Percentiles rank a stretch among this genome's conserved stretches.
phyloP scores from a whole-genome alignment of 2,113 vertebrate genomes.

The Microcebus ravelobensis region DNA sequence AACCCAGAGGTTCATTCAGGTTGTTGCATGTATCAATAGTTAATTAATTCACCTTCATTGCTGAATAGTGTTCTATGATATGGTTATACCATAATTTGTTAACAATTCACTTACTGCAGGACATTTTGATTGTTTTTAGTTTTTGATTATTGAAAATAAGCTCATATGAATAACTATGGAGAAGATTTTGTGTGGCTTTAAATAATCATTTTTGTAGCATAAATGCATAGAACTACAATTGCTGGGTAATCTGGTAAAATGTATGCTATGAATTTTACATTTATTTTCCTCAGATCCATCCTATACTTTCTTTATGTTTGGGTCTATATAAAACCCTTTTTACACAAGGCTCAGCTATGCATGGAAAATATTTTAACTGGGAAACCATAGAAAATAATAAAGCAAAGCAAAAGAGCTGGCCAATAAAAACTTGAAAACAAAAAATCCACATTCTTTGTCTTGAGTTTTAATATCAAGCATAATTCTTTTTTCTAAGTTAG shows the following conservation, averaged over 20 bases:
- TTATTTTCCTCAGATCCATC: conserved; percentile 11
- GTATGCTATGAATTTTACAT: not conserved
- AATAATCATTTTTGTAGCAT: not conserved
- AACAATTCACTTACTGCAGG: not conserved
- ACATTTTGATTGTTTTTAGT: not conserved
- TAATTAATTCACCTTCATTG: not conserved
- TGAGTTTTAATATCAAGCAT: not conserved
- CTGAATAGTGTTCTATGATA: not conserved
- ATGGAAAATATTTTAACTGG: not conserved
- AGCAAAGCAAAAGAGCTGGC: not conserved
- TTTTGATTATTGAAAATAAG: not conserved
- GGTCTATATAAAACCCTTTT: not conserved
- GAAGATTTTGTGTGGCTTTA: not conserved
- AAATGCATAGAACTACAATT: not conserved
- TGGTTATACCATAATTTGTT: not conserved
- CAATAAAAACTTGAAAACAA: not conserved
- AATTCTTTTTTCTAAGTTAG: not conserved
- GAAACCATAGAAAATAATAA: not conserved
- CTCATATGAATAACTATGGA: not conserved
- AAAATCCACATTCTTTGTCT: not conserved
- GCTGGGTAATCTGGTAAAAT: not conserved
- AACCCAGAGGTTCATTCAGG: not conserved
- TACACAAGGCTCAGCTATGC: not conserved
- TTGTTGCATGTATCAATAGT: not conserved
- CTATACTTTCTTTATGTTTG: not conserved